A percentile compares a stretch with the other conserved stretches of the same genome.
phyloP scores from a whole-genome alignment of 2,113 vertebrate genomes.

The Pterocles burchelli region DNA sequence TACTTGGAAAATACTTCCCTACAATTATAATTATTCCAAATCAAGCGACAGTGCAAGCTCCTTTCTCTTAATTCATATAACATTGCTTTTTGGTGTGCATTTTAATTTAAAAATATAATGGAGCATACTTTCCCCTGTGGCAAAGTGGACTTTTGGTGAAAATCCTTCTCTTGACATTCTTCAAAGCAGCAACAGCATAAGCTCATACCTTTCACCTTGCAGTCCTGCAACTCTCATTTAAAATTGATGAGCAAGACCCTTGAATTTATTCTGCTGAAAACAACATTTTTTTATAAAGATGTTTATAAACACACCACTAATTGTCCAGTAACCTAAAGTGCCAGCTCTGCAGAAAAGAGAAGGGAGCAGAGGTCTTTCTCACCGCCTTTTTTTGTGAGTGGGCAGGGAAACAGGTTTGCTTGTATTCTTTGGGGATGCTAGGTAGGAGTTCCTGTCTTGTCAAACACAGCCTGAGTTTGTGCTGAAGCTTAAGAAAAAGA shows the following conservation, averaged over 20 bases:
- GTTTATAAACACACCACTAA: constrained; percentile 15
- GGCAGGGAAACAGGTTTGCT: not conserved
- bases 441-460: not conserved
- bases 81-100: not conserved
- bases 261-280: constrained; percentile 42
- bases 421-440: not conserved
- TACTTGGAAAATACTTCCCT: constrained; percentile 44
- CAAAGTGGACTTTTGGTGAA: not conserved
- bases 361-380: not conserved
- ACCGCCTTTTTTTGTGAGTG: not conserved
- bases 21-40: constrained; percentile 56
- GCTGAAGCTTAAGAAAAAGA: not conserved
- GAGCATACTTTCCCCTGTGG: not conserved
- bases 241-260: constrained; percentile 41
- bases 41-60: not conserved
- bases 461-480: not conserved
- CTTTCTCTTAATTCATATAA: constrained; percentile 1
- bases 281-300: not conserved
- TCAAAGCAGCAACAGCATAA: not conserved
- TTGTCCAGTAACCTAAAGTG: not conserved
- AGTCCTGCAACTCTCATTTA: constrained; percentile 14
- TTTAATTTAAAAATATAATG: constrained; percentile 22
- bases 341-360: not conserved
- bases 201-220: constrained; percentile 21
- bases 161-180: constrained; percentile 9